phyloP scores from a whole-genome alignment of 1,140 invertebrate species.

The Danaus plexippus region DNA sequence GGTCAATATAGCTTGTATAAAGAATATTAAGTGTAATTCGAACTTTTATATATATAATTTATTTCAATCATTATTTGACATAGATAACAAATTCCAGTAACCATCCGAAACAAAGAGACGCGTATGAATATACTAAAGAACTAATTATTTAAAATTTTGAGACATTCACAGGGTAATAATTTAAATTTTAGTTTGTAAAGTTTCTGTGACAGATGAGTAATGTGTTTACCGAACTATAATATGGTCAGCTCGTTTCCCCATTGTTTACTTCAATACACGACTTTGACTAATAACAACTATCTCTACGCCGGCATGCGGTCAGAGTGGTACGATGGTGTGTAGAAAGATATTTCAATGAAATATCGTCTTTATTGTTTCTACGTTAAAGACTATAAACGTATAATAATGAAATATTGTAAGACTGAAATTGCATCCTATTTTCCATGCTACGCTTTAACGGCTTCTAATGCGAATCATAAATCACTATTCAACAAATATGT shows the following conservation, averaged over 20 bases:
- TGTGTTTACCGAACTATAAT: constrained; percentile 12
- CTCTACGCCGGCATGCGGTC: constrained; percentile 23
- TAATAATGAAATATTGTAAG: constrained; percentile 9
- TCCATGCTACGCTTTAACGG: constrained; percentile 12
- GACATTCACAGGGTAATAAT: too few relatives aligned
- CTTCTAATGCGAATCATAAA: constrained; percentile 17
- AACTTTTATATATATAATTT: too few relatives aligned
- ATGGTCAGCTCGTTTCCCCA: constrained; percentile 20
- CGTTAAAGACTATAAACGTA: constrained; percentile 1
- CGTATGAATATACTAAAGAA: too few relatives aligned
- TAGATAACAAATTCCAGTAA: too few relatives aligned
- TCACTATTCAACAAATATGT: constrained; percentile 11
- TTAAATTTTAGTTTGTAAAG: too few relatives aligned
- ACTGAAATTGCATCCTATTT: constrained; percentile 20
- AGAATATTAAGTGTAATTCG: too few relatives aligned
- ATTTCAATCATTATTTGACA: too few relatives aligned
- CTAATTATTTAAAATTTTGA: too few relatives aligned
- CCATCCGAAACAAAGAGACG: too few relatives aligned
- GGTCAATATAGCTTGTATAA: too few relatives aligned
- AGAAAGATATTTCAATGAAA: constrained; percentile 8
- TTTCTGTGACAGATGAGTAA: constrained; percentile 19
- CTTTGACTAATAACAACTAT: constrained; percentile 35
- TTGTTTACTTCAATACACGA: constrained; percentile 33
- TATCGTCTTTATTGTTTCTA: constrained; percentile 5
- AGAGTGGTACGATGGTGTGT: constrained; percentile 18